Evolutionary conservation across 2,888 invertebrate species (phyloP).

Genomic region (Nomada ferruginata): DNA sequence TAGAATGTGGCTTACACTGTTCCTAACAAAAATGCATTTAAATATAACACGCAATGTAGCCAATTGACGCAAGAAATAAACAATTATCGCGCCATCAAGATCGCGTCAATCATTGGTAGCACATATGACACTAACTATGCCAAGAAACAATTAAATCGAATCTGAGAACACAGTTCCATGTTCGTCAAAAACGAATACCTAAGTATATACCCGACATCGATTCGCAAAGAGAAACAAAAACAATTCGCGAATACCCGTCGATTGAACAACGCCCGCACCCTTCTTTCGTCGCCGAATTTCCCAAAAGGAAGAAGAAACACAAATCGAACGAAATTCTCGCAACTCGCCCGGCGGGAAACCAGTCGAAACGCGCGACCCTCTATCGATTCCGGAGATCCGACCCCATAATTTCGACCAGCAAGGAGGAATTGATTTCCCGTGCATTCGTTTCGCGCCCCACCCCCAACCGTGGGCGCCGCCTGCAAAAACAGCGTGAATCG

Average conservation of each 20-base stretch:
- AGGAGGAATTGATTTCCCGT: conserved; percentile 49
- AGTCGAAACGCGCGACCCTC: not conserved
- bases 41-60: no score
- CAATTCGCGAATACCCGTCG: not conserved
- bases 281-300: not conserved
- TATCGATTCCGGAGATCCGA: conserved; percentile 36
- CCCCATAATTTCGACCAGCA: conserved; percentile 32
- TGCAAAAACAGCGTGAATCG: conserved; percentile 72
- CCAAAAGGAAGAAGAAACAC: not conserved
- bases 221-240: not conserved
- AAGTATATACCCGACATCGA: conserved; percentile 5
- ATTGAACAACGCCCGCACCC: conserved; percentile 1
- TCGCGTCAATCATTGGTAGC: no score
- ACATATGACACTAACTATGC: no score
- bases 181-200: conserved; percentile 2
- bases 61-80: no score
- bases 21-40: no score
- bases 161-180: no score
- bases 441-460: conserved; percentile 9
- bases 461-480: conserved; percentile 48
- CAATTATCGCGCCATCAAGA: no score
- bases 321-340: not conserved
- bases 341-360: not conserved
- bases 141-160: no score
- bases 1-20: no score